Evolutionary conservation across 2,113 vertebrate species (phyloP).

Genomic region (Coracopsis vasa): DNA sequence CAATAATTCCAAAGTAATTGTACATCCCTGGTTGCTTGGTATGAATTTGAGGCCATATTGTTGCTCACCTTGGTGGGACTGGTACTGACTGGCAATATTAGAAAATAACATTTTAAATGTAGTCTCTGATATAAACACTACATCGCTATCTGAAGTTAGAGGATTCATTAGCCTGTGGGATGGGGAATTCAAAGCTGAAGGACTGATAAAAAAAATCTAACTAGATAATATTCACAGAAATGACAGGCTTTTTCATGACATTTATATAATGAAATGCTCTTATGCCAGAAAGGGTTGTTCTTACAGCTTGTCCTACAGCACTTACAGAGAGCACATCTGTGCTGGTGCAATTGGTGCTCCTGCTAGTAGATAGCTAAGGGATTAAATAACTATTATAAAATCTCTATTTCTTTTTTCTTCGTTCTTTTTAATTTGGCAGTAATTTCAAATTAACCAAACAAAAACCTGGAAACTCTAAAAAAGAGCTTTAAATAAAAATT

Average conservation of each 20-base stretch:
- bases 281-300: background rate
- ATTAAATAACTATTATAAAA: background rate
- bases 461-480: background rate
- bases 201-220: constrained; percentile 2
- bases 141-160: background rate
- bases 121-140: background rate
- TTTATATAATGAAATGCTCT: background rate
- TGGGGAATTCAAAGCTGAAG: background rate
- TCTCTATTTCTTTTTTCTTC: no score
- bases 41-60: background rate
- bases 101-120: background rate
- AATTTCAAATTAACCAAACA: background rate
- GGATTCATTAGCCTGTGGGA: background rate
- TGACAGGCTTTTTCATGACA: background rate
- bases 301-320: background rate
- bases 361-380: background rate
- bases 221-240: background rate
- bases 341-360: background rate
- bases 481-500: background rate
- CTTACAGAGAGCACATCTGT: background rate
- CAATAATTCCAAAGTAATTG: background rate
- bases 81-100: background rate
- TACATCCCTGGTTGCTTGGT: background rate
- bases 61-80: background rate
- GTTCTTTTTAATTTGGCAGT: background rate